Evolutionary conservation across 2,113 vertebrate genomes (phyloP), one percentile per base, ranked within the genome.

Genomic region (Irena cyanogastra): DNA sequence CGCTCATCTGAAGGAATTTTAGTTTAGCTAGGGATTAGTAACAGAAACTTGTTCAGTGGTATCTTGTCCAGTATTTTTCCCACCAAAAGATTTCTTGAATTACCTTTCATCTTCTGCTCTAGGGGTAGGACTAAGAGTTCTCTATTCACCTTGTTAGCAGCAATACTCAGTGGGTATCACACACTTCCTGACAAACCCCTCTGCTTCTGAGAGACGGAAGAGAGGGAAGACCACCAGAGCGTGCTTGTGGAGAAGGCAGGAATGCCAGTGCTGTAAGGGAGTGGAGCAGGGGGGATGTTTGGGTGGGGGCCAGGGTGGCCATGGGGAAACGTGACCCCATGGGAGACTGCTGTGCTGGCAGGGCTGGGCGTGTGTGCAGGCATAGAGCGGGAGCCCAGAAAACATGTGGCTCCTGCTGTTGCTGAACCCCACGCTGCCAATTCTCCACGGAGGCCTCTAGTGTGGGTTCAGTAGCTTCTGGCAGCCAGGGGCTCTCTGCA

Each of bases 321-420:
- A 1, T 10, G 14, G 66, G 66, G 71, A 42, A 88, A 35, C 0
- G 6, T 52, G 83, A 42, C 54, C 76, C 63, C 30, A 10, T 15
- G 45, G 61, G 71, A 92, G 12, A 12, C 30, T 41, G 76, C 86
- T 41, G 71, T 2, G 9, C 59, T 86, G 3, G 0, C 37, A 20
- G 60, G 18, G 42, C 79, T 90, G 63, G 63, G 54, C 0, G 0
- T 49, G 7, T 1, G 6, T 37, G 26, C 83, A 83, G 52, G 50
- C 88, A 47, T 2, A 30, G 83, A 80, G 72, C 50, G 3, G 59
- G 79, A 93, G 86, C 59, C 79, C 83, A 72, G 86, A 83, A 72
- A 90, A 94, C 92, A 94, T 92, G 83, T 95, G 94, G 89, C 80
- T 95, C 83, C 94, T 95, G 92, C 94, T 97, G 95, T 93, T 94